These are phyloP conservation scores for Periophthalmus magnuspinnatus DNA, from an alignment of 2,797 vertebrate genomes.

Conservation along the genomic window DNA sequence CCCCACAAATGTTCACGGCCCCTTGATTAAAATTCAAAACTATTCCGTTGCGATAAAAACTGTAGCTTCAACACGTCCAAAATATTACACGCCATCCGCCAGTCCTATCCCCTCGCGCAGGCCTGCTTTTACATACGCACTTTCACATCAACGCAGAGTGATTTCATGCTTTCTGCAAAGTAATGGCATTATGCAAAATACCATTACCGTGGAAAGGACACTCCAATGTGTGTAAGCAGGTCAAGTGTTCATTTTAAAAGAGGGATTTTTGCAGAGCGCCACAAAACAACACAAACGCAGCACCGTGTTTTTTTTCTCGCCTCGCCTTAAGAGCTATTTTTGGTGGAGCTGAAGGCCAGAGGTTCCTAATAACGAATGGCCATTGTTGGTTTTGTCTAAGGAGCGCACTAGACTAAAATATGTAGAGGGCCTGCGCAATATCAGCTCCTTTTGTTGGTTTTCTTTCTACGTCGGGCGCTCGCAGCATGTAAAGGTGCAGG, in stretches of 20 bases:
- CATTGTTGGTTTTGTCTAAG: slow-evolving; percentile 62
- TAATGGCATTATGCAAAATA: slow-evolving; percentile 79
- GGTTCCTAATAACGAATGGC: slow-evolving; percentile 56
- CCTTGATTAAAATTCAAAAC: slow-evolving; percentile 11
- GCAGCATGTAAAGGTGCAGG: slow-evolving; percentile 45
- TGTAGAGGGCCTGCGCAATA: slow-evolving; percentile 51
- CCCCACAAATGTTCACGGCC: neutral
- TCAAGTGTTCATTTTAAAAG: slow-evolving; percentile 68
- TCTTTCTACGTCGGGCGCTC: slow-evolving; percentile 38
- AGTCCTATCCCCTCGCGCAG: slow-evolving; percentile 11
- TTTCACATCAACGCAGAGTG: slow-evolving; percentile 60
- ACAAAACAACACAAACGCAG: slow-evolving; percentile 48
- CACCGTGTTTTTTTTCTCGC: slow-evolving; percentile 37
- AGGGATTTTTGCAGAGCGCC: slow-evolving; percentile 52
- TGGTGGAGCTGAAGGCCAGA: slow-evolving; percentile 37
- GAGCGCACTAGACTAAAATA: slow-evolving; percentile 50
- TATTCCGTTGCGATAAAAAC: slow-evolving; percentile 6
- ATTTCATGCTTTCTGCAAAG: slow-evolving; percentile 78
- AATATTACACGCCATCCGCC: slow-evolving; percentile 23
- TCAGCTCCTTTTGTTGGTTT: slow-evolving; percentile 46
- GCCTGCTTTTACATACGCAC: slow-evolving; percentile 19
- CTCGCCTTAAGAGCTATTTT: slow-evolving; percentile 50
- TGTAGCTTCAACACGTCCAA: neutral
- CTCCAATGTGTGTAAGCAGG: slow-evolving; percentile 64
- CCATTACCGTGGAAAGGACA: slow-evolving; percentile 76